Percentiles rank a stretch among this genome's conserved stretches.
Conservation (phyloP, 2,888 invertebrate genomes). For the Pteria penguin region DNA sequence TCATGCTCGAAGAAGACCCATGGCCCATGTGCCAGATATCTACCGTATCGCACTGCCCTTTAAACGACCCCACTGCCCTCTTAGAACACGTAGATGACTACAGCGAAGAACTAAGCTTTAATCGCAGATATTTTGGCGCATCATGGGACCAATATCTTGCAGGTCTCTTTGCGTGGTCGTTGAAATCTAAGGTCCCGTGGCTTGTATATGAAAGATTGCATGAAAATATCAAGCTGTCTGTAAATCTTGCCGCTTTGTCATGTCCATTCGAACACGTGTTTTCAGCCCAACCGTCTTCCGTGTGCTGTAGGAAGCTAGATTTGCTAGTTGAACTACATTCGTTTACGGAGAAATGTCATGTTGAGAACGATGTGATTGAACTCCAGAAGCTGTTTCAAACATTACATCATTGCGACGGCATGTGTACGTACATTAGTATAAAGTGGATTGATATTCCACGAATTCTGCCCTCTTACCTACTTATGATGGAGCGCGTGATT, state of each 20-base stretch:
- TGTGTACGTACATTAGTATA: conserved; percentile 50
- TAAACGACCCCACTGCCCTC: conserved; percentile 44
- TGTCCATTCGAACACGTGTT: conserved; percentile 34
- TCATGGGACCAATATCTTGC: conserved; percentile 59
- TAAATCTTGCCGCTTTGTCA: conserved; percentile 48
- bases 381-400: conserved; percentile 51
- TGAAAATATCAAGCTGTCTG: conserved; percentile 52
- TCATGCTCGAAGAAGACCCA: conserved; percentile 64
- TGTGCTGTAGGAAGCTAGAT: conserved; percentile 54
- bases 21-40: conserved; percentile 61
- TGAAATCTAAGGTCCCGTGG: conserved; percentile 57
- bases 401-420: conserved; percentile 52
- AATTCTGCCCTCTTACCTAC: conserved; percentile 53
- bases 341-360: conserved; percentile 61
- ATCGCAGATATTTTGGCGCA: conserved; percentile 57
- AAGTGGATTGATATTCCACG: conserved; percentile 50
- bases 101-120: conserved; percentile 36
- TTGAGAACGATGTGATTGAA: conserved; percentile 58
- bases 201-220: conserved; percentile 61
- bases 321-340: conserved; percentile 51
- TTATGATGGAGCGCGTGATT: conserved; percentile 56
- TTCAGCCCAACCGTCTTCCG: conserved; percentile 43
- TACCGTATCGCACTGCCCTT: conserved; percentile 50
- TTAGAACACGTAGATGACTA: conserved; percentile 42
- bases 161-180: conserved; percentile 60